Conservation (phyloP, 2,113 vertebrate genomes). For the Chrysochloris asiatica region DNA sequence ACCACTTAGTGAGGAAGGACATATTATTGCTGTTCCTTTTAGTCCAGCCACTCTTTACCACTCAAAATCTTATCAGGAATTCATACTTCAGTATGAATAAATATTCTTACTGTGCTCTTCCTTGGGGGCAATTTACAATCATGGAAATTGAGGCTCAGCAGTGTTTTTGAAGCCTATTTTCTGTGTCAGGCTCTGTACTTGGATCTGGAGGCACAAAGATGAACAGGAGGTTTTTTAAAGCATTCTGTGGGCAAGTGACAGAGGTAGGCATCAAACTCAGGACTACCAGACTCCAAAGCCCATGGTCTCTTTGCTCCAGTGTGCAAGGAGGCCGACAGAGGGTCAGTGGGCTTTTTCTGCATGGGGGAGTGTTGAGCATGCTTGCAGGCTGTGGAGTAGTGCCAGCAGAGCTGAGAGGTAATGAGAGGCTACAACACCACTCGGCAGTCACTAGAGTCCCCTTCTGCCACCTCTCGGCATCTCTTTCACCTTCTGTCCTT, state of each 20-base stretch:
- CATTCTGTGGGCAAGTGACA: not conserved
- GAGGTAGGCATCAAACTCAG: not conserved
- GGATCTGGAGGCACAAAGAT: not conserved
- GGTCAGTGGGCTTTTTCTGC: not conserved
- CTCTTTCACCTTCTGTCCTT: not conserved
- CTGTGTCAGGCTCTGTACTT: not conserved
- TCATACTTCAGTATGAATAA: not conserved
- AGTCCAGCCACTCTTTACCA: not conserved
- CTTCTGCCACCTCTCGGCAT: too few species aligned
- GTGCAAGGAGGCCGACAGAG: not conserved
- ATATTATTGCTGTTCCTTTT: not conserved
- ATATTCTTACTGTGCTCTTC: not conserved
- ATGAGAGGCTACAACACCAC: not conserved
- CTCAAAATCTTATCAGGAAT: too few species aligned
- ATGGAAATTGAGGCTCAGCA: not conserved
- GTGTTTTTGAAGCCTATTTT: not conserved
- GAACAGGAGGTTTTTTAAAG: not conserved
- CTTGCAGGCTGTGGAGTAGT: not conserved
- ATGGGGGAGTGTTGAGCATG: not conserved
- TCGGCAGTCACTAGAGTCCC: not conserved
- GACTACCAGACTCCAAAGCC: not conserved
- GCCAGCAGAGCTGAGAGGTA: not conserved
- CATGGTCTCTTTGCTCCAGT: not conserved
- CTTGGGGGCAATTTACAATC: not conserved
- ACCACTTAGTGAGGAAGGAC: not conserved